phyloP scores from a whole-genome alignment of 2,797 vertebrate genomes.

The Aeoliscus strigatus region DNA sequence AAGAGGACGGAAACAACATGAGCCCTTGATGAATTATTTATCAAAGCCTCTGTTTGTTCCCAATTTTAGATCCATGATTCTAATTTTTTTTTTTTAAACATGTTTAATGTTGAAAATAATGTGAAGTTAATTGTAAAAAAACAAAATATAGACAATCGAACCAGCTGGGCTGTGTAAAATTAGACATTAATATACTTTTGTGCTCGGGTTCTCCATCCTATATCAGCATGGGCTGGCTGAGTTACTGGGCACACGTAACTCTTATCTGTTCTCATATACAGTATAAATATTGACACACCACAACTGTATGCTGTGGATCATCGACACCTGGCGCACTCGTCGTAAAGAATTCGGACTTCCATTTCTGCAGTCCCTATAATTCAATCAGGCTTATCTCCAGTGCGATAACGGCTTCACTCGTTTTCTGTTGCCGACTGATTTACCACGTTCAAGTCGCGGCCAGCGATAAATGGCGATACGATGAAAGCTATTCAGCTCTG shows the following conservation, averaged over 20 bases:
- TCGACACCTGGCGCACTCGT: conserved; percentile 29
- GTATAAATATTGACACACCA: conserved; percentile 50
- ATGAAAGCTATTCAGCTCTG: conserved; percentile 24
- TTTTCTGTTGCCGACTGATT: conserved; percentile 40
- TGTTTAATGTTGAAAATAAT: too few species aligned
- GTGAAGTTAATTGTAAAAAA: too few species aligned
- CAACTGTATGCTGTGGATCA: conserved; percentile 21
- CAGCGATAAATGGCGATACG: conserved; percentile 41
- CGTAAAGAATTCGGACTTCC: conserved; percentile 24
- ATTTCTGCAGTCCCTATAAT: conserved; percentile 18
- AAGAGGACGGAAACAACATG: conserved; percentile 8
- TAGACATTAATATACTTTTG: conserved; percentile 10
- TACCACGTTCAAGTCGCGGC: conserved; percentile 35
- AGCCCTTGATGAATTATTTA: conserved; percentile 45
- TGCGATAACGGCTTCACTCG: conserved; percentile 35
- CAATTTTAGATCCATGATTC: conserved; percentile 13
- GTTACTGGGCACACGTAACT: conserved; percentile 32
- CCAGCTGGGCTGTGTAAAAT: conserved; percentile 11
- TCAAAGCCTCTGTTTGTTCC: conserved; percentile 33
- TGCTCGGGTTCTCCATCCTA: conserved; percentile 5
- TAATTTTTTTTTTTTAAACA: too few species aligned
- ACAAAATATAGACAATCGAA: conserved; percentile 8
- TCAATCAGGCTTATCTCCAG: conserved; percentile 42
- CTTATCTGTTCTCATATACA: conserved; percentile 62
- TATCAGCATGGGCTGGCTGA: conserved; percentile 23